Evolutionary conservation across 1,140 invertebrate species (phyloP).

Genomic region (Ectropis grisescens): DNA sequence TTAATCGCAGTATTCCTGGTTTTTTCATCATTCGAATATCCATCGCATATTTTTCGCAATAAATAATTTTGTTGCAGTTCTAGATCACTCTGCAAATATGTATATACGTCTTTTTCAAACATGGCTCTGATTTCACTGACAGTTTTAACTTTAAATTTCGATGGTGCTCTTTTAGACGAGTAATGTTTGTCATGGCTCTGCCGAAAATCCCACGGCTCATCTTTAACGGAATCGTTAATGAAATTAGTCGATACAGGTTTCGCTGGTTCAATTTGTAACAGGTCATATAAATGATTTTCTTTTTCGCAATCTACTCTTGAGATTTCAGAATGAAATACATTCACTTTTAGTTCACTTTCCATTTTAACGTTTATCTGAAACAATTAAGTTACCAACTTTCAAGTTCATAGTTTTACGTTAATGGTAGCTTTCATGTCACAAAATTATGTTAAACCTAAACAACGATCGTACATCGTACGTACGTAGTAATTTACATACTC

Average conservation of each 20-base stretch:
- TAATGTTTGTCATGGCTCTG: slow-evolving; percentile 44
- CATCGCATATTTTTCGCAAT: slow-evolving; percentile 42
- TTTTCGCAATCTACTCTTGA: slow-evolving; percentile 20
- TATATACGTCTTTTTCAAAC: slow-evolving; percentile 40
- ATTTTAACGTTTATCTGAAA: too few relatives aligned
- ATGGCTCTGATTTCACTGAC: slow-evolving; percentile 38
- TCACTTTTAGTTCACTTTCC: slow-evolving; percentile 25
- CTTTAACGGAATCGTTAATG: too few relatives aligned
- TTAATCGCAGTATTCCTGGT: slow-evolving; percentile 37
- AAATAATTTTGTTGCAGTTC: slow-evolving; percentile 43
- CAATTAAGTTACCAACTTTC: too few relatives aligned
- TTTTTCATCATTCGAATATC: slow-evolving; percentile 30
- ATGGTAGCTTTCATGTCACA: too few relatives aligned
- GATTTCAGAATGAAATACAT: slow-evolving; percentile 41
- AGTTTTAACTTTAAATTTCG: slow-evolving; percentile 43
- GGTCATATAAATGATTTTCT: slow-evolving; percentile 38
- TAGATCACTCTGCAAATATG: slow-evolving; percentile 30
- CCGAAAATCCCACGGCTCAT: too few relatives aligned
- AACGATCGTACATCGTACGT: too few relatives aligned
- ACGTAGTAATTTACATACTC: too few relatives aligned
- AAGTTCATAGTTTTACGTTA: too few relatives aligned
- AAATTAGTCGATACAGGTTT: slow-evolving; percentile 20
- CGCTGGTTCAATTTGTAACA: slow-evolving; percentile 28
- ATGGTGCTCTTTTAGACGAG: slow-evolving; percentile 41
- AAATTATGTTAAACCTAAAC: too few relatives aligned